Base-by-base conservation (phyloP, 2,797 vertebrate species). In the Trematomus bernacchii region DNA sequence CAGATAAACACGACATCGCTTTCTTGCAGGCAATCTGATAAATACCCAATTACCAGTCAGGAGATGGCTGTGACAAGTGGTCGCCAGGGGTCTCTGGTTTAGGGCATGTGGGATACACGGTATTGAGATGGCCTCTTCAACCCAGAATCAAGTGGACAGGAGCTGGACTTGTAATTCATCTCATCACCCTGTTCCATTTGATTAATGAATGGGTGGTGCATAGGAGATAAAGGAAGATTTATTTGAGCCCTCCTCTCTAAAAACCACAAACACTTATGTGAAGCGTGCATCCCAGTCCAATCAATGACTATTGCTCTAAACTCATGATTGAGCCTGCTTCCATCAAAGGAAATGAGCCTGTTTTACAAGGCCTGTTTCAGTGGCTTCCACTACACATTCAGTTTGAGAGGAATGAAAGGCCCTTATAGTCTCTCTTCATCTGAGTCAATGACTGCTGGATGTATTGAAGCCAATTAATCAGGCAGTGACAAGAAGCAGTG, bases 1-100 rank as follows among this genome's bases (percentile, higher is more conserved):
- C 94, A 95, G 97, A 97, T 97, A 97, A 95, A 93, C 87, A 85
- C 84, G 88, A 94, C 90, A 89, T 93, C 84, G 62, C 84, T 86
- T 94, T 96, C 95, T 96, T 91, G 92, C 94, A 91, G 94, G 94
- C 93, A 95, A 96, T 97, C 96, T 96, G 97, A 98, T 98, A 98
- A 98, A 97, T 94, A 96, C 93, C 94, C 96, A 97, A 98, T 98
- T 97, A 97, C 95, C 91, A 95, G 89, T 79, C 85, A 80, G 94
- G 91, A 94, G 93, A 94, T 94, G 95, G 93, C 89, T 90, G 90
- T 93, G 91, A 91, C 88, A 92, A 92, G 91, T 84, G 89, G 92
- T 91, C 79, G 83, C 63, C 77, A 67, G 73, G 77, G 86, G 90
- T 92, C 77, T 87, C 89, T 85, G 89, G 77, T 43, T 63, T 82